These are phyloP conservation scores for Oegoconia quadripuncta DNA, from an alignment of 2,888 invertebrate species.

Conservation along the genomic window DNA sequence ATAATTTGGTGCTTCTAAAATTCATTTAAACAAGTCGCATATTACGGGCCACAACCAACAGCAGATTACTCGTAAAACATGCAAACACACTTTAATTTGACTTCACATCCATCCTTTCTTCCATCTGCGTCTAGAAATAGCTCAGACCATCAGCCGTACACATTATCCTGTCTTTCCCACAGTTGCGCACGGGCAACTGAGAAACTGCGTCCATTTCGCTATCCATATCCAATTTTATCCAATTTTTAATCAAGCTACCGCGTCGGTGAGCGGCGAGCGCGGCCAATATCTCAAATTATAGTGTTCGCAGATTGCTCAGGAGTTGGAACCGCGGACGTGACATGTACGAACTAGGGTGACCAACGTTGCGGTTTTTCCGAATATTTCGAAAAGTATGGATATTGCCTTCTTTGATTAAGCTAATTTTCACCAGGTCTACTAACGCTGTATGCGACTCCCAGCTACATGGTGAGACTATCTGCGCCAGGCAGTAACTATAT, in stretches of 20 bases:
- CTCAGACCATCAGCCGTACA: not conserved
- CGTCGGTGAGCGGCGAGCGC: slow-evolving; percentile 33
- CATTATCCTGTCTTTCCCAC: slow-evolving; percentile 5
- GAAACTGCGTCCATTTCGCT: slow-evolving; percentile 47
- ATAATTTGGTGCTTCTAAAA: no score
- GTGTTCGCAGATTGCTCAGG: slow-evolving; percentile 64
- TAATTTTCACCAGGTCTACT: no score
- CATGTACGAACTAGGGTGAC: slow-evolving; percentile 13
- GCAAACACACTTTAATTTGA: no score
- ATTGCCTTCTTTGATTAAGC: no score
- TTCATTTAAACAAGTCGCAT: no score
- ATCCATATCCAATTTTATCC: slow-evolving; percentile 63
- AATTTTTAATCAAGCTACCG: slow-evolving; percentile 72
- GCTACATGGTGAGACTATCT: no score
- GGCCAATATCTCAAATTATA: slow-evolving; percentile 73
- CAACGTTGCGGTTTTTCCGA: slow-evolving; percentile 1
- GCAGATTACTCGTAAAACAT: no score
- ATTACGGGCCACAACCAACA: no score
- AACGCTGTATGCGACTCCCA: no score
- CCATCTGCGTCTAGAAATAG: not conserved
- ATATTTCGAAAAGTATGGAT: no score
- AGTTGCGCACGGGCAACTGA: slow-evolving; percentile 5
- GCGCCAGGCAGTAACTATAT: no score
- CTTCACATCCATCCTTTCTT: no score
- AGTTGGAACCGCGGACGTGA: slow-evolving; percentile 49